Evolutionary conservation across 2,888 invertebrate species (phyloP), one percentile per base, ranked within the genome.

Genomic region (Abrostola tripartita): DNA sequence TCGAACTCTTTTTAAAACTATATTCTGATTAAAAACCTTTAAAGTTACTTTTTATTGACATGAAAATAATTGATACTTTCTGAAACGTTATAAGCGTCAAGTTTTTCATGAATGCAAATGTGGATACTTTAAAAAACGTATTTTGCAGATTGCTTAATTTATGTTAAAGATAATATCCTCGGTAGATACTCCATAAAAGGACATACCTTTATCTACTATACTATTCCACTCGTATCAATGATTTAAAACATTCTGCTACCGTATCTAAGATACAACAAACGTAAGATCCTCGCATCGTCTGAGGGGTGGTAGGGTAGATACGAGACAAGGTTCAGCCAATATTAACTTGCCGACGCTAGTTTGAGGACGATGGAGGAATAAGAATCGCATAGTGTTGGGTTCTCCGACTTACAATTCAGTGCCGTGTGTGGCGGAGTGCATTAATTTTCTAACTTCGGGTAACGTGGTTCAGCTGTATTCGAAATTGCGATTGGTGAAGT

Each of bases 281-380:
- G 62, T 63, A 65, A 58, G 62, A 66, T 71, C 63, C 62, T 58
- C 64, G 52, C 64, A 69, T 65, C 61, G 41, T 52, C 37, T 66
- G 52, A 66, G 58, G 66, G 61, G 61, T 63, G 67, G 49, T 64
- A 63, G 74, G 78, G 78, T 77, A 80, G 79, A 81, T 81, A 68
- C 80, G 76, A 72, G 76, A 62, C 78, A 74, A 66, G 78, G 66
- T 78, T 81, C 61, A 81, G 78, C 81, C 85, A 86, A 89, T 88
- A 89, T 89, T 87, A 85, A 84, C 86, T 87, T 82, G 80, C 81
- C 83, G 78, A 80, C 83, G 85, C 82, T 81, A 79, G 70, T 78
- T 66, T 66, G 68, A 74, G 65, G 59, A 85, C 86, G 86, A 61
- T 68, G 68, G 73, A 68, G 74, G 88, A 88, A 88, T 89, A 88